These are phyloP conservation scores for Microctenopoma lineatum DNA, from an alignment of 2,797 vertebrate genomes.

Conservation along the genomic window DNA sequence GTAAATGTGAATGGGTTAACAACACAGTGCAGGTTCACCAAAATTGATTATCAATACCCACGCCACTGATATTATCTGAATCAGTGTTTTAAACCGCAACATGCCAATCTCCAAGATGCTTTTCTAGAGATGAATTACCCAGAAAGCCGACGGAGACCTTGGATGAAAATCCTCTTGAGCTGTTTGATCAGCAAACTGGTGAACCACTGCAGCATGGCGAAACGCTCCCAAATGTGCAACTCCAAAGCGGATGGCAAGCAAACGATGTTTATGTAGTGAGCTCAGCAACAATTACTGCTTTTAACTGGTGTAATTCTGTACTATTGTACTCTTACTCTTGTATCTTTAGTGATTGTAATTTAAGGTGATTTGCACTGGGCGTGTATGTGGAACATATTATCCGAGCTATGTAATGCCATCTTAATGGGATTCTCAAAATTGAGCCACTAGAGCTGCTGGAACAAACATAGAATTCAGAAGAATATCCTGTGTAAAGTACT, in stretches of 20 bases:
- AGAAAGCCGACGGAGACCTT: slow-evolving; percentile 1
- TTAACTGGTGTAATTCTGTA: slow-evolving; percentile 43
- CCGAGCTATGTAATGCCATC: slow-evolving; percentile 28
- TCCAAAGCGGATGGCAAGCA: slow-evolving; percentile 20
- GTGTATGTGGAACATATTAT: slow-evolving; percentile 13
- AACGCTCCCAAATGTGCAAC: slow-evolving; percentile 32
- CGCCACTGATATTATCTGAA: slow-evolving; percentile 52
- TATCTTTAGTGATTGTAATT: slow-evolving; percentile 48
- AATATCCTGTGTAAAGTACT: background rate
- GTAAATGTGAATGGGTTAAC: slow-evolving; percentile 57
- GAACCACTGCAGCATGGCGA: slow-evolving; percentile 39
- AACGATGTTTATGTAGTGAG: slow-evolving; percentile 23
- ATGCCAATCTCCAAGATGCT: slow-evolving; percentile 14
- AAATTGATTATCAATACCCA: slow-evolving; percentile 65
- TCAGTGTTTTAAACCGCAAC: slow-evolving; percentile 53
- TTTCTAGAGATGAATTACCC: slow-evolving; percentile 21
- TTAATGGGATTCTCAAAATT: slow-evolving; percentile 35
- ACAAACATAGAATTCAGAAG: background rate
- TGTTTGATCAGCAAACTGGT: slow-evolving; percentile 38
- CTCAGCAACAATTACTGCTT: slow-evolving; percentile 50
- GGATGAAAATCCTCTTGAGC: slow-evolving; percentile 27
- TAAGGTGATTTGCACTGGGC: slow-evolving; percentile 48
- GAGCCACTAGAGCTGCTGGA: background rate
- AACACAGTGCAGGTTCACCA: slow-evolving; percentile 57
- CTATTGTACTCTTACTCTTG: slow-evolving; percentile 17